Base-by-base conservation (phyloP, 2,888 invertebrate genomes). In the Aphodius granarius region DNA sequence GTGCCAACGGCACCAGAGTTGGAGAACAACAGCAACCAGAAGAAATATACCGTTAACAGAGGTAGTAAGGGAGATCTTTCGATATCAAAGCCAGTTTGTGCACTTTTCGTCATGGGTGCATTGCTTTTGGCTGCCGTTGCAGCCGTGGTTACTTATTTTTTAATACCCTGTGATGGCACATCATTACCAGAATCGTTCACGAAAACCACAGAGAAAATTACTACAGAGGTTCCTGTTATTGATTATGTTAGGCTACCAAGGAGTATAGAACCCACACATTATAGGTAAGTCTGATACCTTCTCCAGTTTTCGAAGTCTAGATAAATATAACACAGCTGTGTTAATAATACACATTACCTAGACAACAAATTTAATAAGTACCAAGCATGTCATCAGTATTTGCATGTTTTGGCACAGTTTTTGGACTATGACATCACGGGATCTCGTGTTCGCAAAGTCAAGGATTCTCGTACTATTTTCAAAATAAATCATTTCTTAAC, bases 11-110 rank as follows among this genome's bases (percentile, higher is more conserved):
- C 84, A 72, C 84, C 80, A 79, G 87, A 87, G 72, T 79, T 86
- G 66, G 86, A 86, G 79, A 86, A 86, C 81, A 86, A 86, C 81
- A 81, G 82, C 76, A 84, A 85, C 79, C 85, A 85, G 74, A 87
- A 85, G 74, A 87, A 87, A 76, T 87, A 87, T 79, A 87, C 86
- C 0, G 83, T 87, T 3, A 87, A 87, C 79, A 77, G 82, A 72
- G 62, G 71, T 66, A 78, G 79, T 66, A 81, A 80, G 65, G 85
- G 84, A 71, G 79, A 86, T 63, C 79, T 85, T 9, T 77, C 81
- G 6, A 84, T 87, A 80, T 84, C 87, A 3, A 86, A 83, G 80
- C 80, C 86, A 5, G 80, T 84, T n/a, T 85, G 86, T 74, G 81
- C 80, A 75, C 81, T 87, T 19, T 84, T 87, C 83, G 85, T 84